Evolutionary conservation across 2,888 invertebrate species (phyloP).

Genomic region (Volucella inanis): DNA sequence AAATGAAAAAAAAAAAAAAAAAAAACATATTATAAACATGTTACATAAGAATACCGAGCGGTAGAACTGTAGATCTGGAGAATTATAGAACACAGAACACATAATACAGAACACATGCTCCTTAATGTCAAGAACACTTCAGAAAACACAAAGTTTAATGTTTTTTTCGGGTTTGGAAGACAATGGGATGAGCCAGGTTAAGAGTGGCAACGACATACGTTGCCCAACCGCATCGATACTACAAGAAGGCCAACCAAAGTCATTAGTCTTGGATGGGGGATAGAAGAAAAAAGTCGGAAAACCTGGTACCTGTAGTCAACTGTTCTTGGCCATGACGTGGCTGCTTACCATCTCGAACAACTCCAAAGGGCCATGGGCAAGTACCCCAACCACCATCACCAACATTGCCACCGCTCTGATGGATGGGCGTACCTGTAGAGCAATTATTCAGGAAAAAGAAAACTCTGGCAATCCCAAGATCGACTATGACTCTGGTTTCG

Average conservation of each 20-base stretch:
- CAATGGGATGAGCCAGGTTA: conserved; percentile 9
- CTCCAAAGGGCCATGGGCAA: conserved; percentile 3
- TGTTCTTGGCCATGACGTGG: conserved; percentile 7
- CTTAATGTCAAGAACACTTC: conserved; percentile 1
- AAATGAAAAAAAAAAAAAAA: conserved; percentile 24
- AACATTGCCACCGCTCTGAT: conserved; percentile 32
- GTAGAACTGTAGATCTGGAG: not conserved
- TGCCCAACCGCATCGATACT: conserved; percentile 12
- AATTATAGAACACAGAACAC: not conserved
- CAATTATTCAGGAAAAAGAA: conserved; percentile 56
- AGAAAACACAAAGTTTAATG: not conserved
- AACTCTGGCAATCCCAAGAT: not conserved
- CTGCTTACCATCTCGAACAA: not conserved
- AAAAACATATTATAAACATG: conserved; percentile 39
- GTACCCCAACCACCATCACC: conserved; percentile 2
- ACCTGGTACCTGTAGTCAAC: not conserved
- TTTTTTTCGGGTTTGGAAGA: not conserved
- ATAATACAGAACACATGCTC: conserved; percentile 53
- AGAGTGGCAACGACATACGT: conserved; percentile 20
- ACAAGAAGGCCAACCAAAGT: conserved; percentile 63
- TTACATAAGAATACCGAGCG: conserved; percentile 18
- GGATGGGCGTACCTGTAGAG: conserved; percentile 63
- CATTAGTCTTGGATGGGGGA: conserved; percentile 63
- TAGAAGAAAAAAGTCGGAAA: conserved; percentile 29
- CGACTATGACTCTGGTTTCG: conserved; percentile 20